Evolutionary conservation across 2,113 vertebrate species (phyloP), one percentile per base, ranked within the genome.

Genomic region (Pongo abelii): DNA sequence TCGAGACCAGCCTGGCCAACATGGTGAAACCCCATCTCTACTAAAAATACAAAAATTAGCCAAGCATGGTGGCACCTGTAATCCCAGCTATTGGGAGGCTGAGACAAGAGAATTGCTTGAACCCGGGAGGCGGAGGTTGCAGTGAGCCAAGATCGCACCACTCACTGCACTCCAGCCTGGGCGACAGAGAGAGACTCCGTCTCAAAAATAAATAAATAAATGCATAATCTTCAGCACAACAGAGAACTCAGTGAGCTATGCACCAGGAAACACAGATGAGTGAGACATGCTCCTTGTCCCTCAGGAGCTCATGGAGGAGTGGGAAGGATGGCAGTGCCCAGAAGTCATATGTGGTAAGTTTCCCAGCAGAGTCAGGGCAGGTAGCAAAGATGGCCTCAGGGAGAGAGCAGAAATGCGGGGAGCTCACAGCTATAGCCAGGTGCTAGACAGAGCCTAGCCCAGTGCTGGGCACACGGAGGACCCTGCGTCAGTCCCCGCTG

Each of bases 51-150:
- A 64, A 30, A 64, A 64, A 64, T 64, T 13, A 30, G 27, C 61
- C 12, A 0, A 30, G 5, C 1, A 0, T 64, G 61, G 27, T 14
- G 27, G 61, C 1, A 0, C 12, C 61, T 64, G 30, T 64, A 64
- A 64, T 32, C 27, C 61, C 61, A 64, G 61, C 27, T 64, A 32
- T 64, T 27, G 27, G 61, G 61, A 14, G 61, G 27, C 61, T 64
- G 12, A 32, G 12, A 27, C 12, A 64, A 12, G 12, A 64, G 61
- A 64, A 32, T 30, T 64, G 12, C 61, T 64, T 64, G 11, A 64
- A 64, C 61, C 61, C 61, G 5, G 61, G 27, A 64, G 12, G 61
- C 27, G 2, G 61, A 64, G 12, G 12, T 64, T 32, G 61, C 27
- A 30, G 27, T 6, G 61, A 64, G 61, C 61, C 27, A 0, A 64